These are phyloP conservation scores for Herpailurus yagouaroundi DNA, from an alignment of 2,113 vertebrate species.

Conservation along the genomic window DNA sequence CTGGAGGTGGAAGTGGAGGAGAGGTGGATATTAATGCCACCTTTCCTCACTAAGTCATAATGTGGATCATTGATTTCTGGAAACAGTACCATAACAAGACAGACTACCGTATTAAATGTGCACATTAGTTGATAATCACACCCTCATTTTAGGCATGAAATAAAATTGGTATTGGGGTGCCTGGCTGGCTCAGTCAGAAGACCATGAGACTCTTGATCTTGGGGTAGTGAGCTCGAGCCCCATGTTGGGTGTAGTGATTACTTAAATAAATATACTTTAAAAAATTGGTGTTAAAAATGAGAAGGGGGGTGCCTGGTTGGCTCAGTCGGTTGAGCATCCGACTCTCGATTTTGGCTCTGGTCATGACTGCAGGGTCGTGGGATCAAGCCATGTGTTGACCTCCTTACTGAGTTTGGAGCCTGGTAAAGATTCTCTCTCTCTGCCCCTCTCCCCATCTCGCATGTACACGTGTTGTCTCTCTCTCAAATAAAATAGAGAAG, in stretches of 20 bases:
- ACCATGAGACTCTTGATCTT: background rate
- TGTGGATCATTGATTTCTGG: background rate
- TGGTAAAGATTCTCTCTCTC: too few species aligned
- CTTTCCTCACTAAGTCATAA: background rate
- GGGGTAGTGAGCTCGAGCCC: background rate
- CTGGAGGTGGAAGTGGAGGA: background rate
- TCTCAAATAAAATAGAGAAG: background rate
- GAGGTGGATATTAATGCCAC: background rate
- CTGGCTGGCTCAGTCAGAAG: background rate
- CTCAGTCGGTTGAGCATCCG: too few species aligned
- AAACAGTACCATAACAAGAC: background rate
- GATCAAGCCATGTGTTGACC: too few species aligned
- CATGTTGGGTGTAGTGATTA: background rate
- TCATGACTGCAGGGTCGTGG: too few species aligned
- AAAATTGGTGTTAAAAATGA: background rate
- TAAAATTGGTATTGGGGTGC: background rate
- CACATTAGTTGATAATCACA: background rate
- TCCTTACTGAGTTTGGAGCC: too few species aligned
- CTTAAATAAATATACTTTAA: background rate
- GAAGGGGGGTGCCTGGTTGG: background rate
- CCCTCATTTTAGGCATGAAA: background rate
- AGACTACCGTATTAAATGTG: background rate
- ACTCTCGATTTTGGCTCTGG: too few species aligned
- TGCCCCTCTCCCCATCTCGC: too few species aligned
- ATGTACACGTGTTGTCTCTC: too few species aligned